Evolutionary conservation across 2,888 invertebrate species (phyloP), one percentile per base, ranked within the genome.

Genomic region (Silvanus unidentatus): DNA sequence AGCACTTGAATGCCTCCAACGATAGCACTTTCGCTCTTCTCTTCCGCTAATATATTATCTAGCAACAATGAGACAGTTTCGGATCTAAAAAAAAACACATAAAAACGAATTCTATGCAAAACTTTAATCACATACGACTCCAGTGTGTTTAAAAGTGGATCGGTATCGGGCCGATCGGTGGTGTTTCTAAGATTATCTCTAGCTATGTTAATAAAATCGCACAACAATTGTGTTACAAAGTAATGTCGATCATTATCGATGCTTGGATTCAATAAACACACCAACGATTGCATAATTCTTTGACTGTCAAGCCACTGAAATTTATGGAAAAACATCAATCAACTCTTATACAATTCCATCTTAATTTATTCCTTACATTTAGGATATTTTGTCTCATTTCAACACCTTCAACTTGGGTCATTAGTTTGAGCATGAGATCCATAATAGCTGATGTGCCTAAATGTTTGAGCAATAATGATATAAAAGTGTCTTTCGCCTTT

Each of bases 381-480:
- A 82, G 76, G 64, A 87, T 78, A 72, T 81, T 83, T 65, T 79
- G 78, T 61, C 83, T 79, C 68, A 84, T 79, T 59, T 86, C 84
- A 53, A 76, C 77, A 50, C 84, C 86, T 69, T 88, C 87, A 43
- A 94, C 85, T 61, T 87, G 81, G 53, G 87, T 87, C 71, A 92
- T 84, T 68, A 89, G 82, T 73, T 89, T 88, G 64, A 85, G 77
- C 69, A 93, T 82, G 62, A 93, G 81, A 79, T 97, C 95, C 78
- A 93, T 92, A 64, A 96, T 88, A 60, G 95, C 94, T 15, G 95
- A 95, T 39, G 94, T 95, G 64, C 89, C 86, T 66, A 96, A 81
- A 76, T 97, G 95, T 63, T 85, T 83, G 67, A 95, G 77, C 68
- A 96, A 78, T 70, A 87, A 81, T 56, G 88, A 83, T 69, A 96